Base-by-base conservation (phyloP, 92 coral and sea anemone genomes). In the Hydrozoanthus gracilis region DNA sequence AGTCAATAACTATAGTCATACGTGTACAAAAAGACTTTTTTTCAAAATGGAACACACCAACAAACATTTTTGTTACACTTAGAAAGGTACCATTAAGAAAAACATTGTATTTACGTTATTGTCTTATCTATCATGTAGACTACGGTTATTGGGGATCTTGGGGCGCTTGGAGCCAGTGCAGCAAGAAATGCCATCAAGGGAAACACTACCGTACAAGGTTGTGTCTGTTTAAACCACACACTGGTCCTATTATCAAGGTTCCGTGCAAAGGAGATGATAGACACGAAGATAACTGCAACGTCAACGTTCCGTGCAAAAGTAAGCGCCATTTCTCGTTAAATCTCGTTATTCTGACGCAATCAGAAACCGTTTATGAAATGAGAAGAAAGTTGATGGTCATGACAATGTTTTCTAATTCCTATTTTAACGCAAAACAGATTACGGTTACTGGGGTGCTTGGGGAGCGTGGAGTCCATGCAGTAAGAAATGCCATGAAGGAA, bases 151-250 rank as follows among this genome's bases (percentile, higher is more conserved):
- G 85, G 85, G 44, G 85, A n/a, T 46, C 60, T 7, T 80, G 85
- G 85, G 85, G 85, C 8, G 55, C 85, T 0, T 80, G 85, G 85
- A 80, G 85, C 45, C 69, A 64, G 12, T 80, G 85, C 46, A 80
- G 85, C 17, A 80, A 80, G 74, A 80, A 80, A 4, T 80, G 85
- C 20, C 85, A 80, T 55, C n/a, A 80, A 62, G 85, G 85, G 2
- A 80, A 65, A 7, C 85, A 64, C 3, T 65, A 65, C 17, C 70
- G 85, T 1, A 65, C 9, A 16, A 65, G 85, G 6, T 13, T 9
- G 6, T 80, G 85, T 45, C 47, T 62, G 17, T 46, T 45, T 10
- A 15, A 18, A 11, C 20, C 39, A 4, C 17, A 47, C 4, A 11
- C 18, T 46, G 84, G 73, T 4, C 84, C 84, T 3, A 17, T 60